phyloP scores from a whole-genome alignment of 2,797 vertebrate species.

The Artibeus jamaicensis region DNA sequence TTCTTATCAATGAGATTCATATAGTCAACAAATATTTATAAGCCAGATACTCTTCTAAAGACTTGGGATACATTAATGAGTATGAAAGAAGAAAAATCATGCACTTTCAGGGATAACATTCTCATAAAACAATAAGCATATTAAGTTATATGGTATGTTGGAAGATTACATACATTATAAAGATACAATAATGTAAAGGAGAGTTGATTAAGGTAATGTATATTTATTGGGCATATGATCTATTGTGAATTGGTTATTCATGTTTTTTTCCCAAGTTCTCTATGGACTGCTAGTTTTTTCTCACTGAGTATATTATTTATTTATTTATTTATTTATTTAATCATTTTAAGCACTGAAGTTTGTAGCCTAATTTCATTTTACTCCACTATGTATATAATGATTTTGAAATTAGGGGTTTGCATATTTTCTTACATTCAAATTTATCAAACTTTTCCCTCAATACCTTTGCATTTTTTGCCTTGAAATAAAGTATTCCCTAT shows the following conservation, averaged over 20 bases:
- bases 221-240: background rate
- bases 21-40: slow-evolving; percentile 17
- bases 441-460: background rate
- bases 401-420: background rate
- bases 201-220: background rate
- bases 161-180: background rate
- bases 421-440: background rate
- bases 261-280: background rate
- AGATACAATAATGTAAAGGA: background rate
- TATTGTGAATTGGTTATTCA: background rate
- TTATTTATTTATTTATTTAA: background rate
- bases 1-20: background rate
- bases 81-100: background rate
- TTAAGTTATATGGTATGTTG: background rate
- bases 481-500: background rate
- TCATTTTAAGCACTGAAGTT: background rate
- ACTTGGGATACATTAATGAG: background rate
- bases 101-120: background rate
- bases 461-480: background rate
- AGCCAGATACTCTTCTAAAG: background rate
- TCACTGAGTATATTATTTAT: background rate
- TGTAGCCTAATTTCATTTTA: background rate
- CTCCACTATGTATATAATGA: background rate
- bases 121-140: background rate
- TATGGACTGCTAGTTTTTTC: background rate